A percentile compares a stretch with the other conserved stretches of the same genome.
These are phyloP conservation scores for Flexamia atlantica DNA, from an alignment of 2,888 invertebrate species.

Conservation along the genomic window DNA sequence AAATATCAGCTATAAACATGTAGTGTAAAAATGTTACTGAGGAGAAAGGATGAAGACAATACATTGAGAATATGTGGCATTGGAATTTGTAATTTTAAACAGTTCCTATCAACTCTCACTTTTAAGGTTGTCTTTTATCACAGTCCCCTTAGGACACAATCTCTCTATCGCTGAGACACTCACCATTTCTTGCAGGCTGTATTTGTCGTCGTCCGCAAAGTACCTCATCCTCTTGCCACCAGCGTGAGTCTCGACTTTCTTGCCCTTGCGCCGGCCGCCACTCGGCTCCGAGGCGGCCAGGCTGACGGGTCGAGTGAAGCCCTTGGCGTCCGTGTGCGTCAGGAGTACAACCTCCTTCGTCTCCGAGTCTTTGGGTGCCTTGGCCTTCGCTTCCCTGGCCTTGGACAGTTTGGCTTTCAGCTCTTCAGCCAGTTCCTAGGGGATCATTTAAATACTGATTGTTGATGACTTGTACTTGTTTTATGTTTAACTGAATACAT, in stretches of 20 bases:
- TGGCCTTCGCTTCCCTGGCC: constrained; percentile 78
- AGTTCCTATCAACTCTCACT: too few relatives aligned
- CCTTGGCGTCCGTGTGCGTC: constrained; percentile 82
- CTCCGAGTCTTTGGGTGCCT: constrained; percentile 64
- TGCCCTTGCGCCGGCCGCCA: constrained; percentile 75
- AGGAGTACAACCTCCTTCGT: constrained; percentile 79
- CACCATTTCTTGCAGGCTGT: constrained; percentile 90
- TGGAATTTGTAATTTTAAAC: too few relatives aligned
- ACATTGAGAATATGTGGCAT: too few relatives aligned
- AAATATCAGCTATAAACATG: too few relatives aligned
- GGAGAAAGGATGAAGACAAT: too few relatives aligned
- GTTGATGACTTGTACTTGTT: too few relatives aligned
- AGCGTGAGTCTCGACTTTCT: constrained; percentile 84
- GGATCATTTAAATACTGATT: too few relatives aligned
- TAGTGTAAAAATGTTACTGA: too few relatives aligned
- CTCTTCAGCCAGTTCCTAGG: constrained; percentile 81
- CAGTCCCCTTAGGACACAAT: too few relatives aligned
- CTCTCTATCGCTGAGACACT: constrained; percentile 68
- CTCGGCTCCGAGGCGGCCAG: constrained; percentile 71
- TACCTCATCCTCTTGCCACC: constrained; percentile 85
- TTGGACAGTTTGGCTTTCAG: constrained; percentile 86
- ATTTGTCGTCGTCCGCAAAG: constrained; percentile 94
- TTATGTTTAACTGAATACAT: too few relatives aligned
- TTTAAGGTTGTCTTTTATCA: too few relatives aligned
- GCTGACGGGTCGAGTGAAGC: constrained; percentile 83